Conservation (phyloP, 2,113 vertebrate species). For the Aepyceros melampus region DNA sequence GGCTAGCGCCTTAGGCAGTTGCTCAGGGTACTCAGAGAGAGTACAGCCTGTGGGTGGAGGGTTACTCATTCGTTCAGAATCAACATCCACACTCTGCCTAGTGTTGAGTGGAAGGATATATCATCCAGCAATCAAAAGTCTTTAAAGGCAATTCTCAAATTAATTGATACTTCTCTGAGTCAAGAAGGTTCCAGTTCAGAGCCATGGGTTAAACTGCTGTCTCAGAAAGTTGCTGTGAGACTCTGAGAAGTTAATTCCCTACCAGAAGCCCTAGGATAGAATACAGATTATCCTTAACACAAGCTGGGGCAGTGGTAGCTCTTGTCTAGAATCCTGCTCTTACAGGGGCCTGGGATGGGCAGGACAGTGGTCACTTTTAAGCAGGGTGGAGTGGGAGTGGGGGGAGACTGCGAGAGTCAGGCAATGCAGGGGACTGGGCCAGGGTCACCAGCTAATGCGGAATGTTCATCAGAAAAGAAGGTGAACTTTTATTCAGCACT, state of each 20-base stretch:
- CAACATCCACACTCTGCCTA: neutral
- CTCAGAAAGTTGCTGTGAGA: neutral
- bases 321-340: neutral
- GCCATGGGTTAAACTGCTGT: neutral
- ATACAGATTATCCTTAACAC: neutral
- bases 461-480: neutral
- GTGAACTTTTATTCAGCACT: neutral
- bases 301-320: neutral
- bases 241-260: neutral
- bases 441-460: neutral
- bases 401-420: neutral
- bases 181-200: neutral
- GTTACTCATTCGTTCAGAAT: neutral
- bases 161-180: neutral
- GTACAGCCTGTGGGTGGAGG: neutral
- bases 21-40: neutral
- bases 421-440: neutral
- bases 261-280: neutral
- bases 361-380: neutral
- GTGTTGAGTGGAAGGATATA: neutral
- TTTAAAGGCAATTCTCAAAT: neutral
- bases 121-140: neutral
- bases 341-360: neutral
- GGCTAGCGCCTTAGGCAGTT: neutral
- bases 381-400: rapidly evolving